A percentile compares a stretch with the other conserved stretches of the same genome.
Conservation (phyloP, 2,888 invertebrate species). For the Trachelus stipa region DNA sequence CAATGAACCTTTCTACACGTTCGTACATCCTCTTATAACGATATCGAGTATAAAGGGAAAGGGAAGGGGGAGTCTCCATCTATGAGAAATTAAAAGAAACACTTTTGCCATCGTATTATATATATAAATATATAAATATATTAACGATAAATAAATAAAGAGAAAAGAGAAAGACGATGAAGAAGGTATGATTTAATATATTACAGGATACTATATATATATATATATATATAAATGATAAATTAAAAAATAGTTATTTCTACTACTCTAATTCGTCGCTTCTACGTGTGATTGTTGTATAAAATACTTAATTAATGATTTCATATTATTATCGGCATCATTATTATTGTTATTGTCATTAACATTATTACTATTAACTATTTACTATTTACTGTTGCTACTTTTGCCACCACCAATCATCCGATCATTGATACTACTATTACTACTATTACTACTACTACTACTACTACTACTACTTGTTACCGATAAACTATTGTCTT, state of each 20-base stretch:
- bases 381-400: constrained; percentile 28
- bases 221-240: constrained; percentile 41
- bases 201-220: constrained; percentile 40
- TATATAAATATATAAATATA: constrained; percentile 45
- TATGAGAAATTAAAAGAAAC: constrained; percentile 42
- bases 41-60: constrained; percentile 46
- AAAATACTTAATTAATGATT: constrained; percentile 54
- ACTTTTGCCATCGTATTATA: constrained; percentile 54
- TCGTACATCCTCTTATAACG: constrained; percentile 63
- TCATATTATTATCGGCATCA: constrained; percentile 42
- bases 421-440: constrained; percentile 42
- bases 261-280: constrained; percentile 66
- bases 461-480: constrained; percentile 17
- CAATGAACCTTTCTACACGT: constrained; percentile 65
- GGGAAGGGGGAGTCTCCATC: constrained; percentile 34
- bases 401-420: constrained; percentile 27
- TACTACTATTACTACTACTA: constrained; percentile 15
- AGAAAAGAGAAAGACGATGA: not conserved
- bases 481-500: constrained; percentile 29
- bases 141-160: constrained; percentile 26
- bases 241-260: constrained; percentile 62
- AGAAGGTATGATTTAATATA: constrained; percentile 57
- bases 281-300: constrained; percentile 66
- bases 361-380: constrained; percentile 40
- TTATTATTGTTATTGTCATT: constrained; percentile 38